Evolutionary conservation across 2,113 vertebrate genomes (phyloP).

Genomic region (Trematocara macrostoma): DNA sequence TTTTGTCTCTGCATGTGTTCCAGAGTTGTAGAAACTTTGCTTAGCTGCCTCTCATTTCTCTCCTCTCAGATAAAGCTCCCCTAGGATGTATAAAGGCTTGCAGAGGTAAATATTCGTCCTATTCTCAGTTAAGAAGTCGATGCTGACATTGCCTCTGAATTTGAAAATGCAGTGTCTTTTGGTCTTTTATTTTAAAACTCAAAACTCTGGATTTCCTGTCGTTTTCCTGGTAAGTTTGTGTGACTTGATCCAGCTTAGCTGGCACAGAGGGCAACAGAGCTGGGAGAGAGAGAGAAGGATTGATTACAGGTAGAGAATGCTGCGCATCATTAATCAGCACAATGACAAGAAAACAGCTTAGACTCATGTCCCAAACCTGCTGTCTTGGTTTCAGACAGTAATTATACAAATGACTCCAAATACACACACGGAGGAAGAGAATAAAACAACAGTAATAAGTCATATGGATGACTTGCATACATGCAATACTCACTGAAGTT

Average conservation of each 20-base stretch:
- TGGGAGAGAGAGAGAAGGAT: constrained; percentile 21
- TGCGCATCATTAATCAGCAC: constrained; percentile 59
- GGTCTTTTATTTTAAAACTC: constrained; percentile 40
- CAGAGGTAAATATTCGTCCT: not conserved
- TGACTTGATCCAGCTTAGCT: not conserved
- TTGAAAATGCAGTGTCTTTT: not conserved
- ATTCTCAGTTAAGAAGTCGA: not conserved
- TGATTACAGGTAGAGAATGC: constrained; percentile 30
- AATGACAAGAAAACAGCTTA: constrained; percentile 69
- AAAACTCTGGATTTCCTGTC: constrained; percentile 29
- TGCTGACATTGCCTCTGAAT: not conserved
- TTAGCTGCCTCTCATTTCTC: not conserved
- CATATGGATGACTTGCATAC: not conserved
- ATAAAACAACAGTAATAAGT: not conserved
- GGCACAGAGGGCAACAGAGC: constrained; percentile 6
- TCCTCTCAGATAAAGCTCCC: not conserved
- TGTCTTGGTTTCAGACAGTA: not conserved
- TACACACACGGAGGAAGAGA: not conserved
- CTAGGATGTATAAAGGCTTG: not conserved
- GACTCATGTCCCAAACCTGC: not conserved
- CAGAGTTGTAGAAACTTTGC: not conserved
- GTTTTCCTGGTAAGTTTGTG: not conserved
- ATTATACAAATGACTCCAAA: not conserved
- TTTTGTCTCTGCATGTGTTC: not conserved
- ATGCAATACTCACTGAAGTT: not conserved